Evolutionary conservation across 2,888 invertebrate species (phyloP), one percentile per base, ranked within the genome.

Genomic region (Epirrhoe alternata): DNA sequence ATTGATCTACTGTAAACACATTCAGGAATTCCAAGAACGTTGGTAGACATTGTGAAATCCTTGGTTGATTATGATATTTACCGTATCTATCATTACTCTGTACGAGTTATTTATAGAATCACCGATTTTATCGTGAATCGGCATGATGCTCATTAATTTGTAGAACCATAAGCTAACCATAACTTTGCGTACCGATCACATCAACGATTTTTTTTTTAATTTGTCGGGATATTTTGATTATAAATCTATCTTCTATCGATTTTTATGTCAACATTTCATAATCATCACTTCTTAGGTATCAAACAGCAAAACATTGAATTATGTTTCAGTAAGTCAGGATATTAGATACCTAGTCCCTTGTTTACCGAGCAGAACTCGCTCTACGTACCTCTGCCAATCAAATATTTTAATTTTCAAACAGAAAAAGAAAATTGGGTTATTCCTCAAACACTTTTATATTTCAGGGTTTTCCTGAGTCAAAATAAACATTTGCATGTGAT

Each of bases 1-100:
- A 52, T 56, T 53, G 49, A 49, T 35, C 42, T 52, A 54, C 14
- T 54, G 64, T 64, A 64, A 68, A 68, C 53, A 61, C 5, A n/a
- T 68, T 61, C 45, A 51, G 54, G 57, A 51, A 57, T 61, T 52
- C 52, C 33, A 24, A 51, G 30, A 30, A 16, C 7, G 51, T 30
- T 55, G 33, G 30, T 53, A 57, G 59, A 52, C 16, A 59, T 51
- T 24, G 24, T 8, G 53, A 52, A 47, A 45, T 47, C 38, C 56
- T 61, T 53, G 49, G 49, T 35, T 50, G 49, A 61, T 35, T 61
- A 54, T 38, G 54, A 49, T 59, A 59, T 35, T 47, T 33, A 17
- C 14, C 24, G 10, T 14, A 6, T 45, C 30, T 54, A 54, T 51
- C 38, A 55, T 51, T 30, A 42, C 38, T 42, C 56, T 45, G 45